These are phyloP conservation scores for Australoheros scitulus DNA, from an alignment of 2,113 vertebrate species.

Conservation along the genomic window DNA sequence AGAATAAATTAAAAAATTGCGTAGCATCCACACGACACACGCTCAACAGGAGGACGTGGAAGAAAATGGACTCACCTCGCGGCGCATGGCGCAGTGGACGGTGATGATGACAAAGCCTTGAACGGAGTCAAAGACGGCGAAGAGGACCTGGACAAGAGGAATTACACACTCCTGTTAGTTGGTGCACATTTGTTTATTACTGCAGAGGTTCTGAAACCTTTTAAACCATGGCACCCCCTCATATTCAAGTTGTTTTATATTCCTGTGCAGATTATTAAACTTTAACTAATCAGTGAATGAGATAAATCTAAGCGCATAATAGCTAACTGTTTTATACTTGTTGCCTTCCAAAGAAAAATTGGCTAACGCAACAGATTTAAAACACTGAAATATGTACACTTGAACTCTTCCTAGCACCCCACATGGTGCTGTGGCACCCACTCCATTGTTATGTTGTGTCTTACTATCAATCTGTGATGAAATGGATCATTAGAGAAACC, in stretches of 20 bases:
- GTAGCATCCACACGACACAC: background rate
- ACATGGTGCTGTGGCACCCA: background rate
- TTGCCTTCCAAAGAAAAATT: background rate
- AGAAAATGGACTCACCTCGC: slow-evolving; percentile 85
- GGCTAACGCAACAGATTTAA: background rate
- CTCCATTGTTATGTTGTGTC: background rate
- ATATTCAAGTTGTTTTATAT: background rate
- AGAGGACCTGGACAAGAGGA: slow-evolving; percentile 86
- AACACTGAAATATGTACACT: background rate
- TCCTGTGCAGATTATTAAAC: background rate
- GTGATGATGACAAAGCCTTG: slow-evolving; percentile 98
- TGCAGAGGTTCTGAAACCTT: background rate
- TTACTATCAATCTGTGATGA: background rate
- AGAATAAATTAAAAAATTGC: background rate
- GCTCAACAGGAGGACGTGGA: background rate
- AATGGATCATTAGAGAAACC: slow-evolving; percentile 25
- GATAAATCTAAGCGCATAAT: background rate
- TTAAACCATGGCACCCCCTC: background rate
- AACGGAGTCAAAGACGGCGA: slow-evolving; percentile 94
- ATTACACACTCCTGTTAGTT: background rate
- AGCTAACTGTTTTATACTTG: background rate
- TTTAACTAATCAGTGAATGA: background rate
- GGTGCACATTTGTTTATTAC: background rate
- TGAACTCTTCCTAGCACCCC: background rate
- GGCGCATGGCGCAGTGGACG: slow-evolving; percentile 94